Percentiles rank a stretch among this genome's conserved stretches.
These are phyloP conservation scores for Phallusia fumigata DNA, from an alignment of 23 tunicate genomes.

Conservation along the genomic window DNA sequence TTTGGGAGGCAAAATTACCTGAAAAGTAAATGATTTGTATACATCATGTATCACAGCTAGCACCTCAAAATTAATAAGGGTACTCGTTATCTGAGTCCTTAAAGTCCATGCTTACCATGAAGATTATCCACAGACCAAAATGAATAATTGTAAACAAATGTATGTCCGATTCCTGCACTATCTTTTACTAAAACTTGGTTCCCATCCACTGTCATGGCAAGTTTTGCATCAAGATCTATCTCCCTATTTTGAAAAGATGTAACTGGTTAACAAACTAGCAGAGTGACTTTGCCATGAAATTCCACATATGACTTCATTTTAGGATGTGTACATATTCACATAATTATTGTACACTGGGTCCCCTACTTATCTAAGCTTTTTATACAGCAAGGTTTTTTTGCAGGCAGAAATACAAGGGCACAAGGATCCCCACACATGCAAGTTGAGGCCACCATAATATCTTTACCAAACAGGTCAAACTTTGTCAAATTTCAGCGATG, in stretches of 20 bases:
- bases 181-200: slow-evolving; percentile 68
- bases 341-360: too few relatives aligned
- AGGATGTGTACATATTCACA: too few relatives aligned
- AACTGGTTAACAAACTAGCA: too few relatives aligned
- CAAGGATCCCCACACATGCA: too few relatives aligned
- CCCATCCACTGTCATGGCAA: slow-evolving; percentile 59
- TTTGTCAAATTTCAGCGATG: too few relatives aligned
- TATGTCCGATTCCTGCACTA: slow-evolving; percentile 37
- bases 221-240: slow-evolving; percentile 46
- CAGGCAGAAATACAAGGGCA: too few relatives aligned
- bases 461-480: too few relatives aligned
- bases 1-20: slow-evolving; percentile 63
- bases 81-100: not conserved
- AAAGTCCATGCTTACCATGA: slow-evolving; percentile 22
- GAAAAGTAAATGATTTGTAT: not conserved
- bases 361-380: too few relatives aligned
- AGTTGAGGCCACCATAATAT: too few relatives aligned
- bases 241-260: slow-evolving; percentile 25
- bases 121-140: slow-evolving; percentile 62
- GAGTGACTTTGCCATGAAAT: too few relatives aligned
- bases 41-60: not conserved
- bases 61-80: not conserved
- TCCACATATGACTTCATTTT: too few relatives aligned
- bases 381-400: too few relatives aligned
- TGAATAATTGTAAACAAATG: slow-evolving; percentile 68